Conservation (phyloP, 2,888 invertebrate species). For the Osmoderma eremita region DNA sequence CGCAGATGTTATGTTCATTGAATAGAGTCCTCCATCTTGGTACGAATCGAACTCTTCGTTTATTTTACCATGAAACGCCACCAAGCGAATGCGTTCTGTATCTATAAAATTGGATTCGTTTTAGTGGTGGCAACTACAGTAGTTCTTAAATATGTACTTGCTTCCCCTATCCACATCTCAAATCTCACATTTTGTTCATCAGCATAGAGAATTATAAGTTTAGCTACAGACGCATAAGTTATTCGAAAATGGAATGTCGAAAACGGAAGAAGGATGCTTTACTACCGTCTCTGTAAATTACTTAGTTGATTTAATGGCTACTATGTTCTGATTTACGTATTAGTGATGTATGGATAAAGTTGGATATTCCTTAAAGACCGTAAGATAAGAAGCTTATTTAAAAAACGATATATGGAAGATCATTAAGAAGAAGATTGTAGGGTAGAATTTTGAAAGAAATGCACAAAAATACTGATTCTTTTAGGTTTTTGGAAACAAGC, state of each 20-base stretch:
- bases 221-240: not conserved
- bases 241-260: not conserved
- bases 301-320: no score
- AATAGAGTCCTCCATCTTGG: constrained; percentile 73
- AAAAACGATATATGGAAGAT: no score
- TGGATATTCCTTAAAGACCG: no score
- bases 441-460: no score
- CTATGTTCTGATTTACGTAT: no score
- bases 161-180: constrained; percentile 10
- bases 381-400: no score
- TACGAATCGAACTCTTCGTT: constrained; percentile 75
- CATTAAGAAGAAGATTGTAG: no score
- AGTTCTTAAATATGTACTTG: no score
- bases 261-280: not conserved
- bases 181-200: constrained; percentile 7
- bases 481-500: no score
- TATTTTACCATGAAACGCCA: constrained; percentile 80
- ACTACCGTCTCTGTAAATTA: constrained; percentile 22
- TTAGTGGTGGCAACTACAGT: not conserved
- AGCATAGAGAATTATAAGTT: constrained; percentile 5
- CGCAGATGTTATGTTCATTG: constrained; percentile 71
- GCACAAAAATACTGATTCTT: no score
- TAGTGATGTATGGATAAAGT: no score
- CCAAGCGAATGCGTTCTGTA: constrained; percentile 75
- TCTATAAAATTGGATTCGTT: constrained; percentile 53